A percentile compares a stretch with the other conserved stretches of the same genome.
Conservation (phyloP, 2,888 invertebrate species). For the Spicauda simplicius region DNA sequence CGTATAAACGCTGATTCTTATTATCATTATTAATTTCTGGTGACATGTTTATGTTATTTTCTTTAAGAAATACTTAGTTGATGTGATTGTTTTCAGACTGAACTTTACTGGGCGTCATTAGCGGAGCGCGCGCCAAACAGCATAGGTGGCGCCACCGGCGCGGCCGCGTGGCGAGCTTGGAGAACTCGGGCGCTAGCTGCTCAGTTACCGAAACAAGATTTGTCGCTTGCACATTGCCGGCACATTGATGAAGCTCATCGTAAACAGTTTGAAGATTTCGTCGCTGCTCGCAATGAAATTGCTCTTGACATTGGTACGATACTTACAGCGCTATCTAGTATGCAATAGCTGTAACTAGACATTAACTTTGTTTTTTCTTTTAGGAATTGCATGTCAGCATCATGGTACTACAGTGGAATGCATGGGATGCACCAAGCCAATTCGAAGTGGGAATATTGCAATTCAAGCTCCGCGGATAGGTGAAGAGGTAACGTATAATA, state of each 20-base stretch:
- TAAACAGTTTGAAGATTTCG: slow-evolving; percentile 96
- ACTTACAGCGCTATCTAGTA: slow-evolving; percentile 55
- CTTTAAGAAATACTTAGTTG: no score
- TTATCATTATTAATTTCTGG: no score
- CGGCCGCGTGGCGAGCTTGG: slow-evolving; percentile 76
- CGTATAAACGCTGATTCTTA: no score
- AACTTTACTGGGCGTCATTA: slow-evolving; percentile 96
- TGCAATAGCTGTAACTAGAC: slow-evolving; percentile 44
- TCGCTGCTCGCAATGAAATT: slow-evolving; percentile 96
- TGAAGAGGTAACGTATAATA: slow-evolving; percentile 74
- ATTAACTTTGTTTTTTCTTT: slow-evolving; percentile 45
- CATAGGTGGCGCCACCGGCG: slow-evolving; percentile 70
- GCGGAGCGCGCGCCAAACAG: slow-evolving; percentile 86
- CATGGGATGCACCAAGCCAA: slow-evolving; percentile 91
- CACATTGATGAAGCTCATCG: slow-evolving; percentile 92
- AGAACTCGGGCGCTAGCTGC: slow-evolving; percentile 87
- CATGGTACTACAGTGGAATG: slow-evolving; percentile 87
- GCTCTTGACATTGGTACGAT: slow-evolving; percentile 95
- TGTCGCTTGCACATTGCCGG: slow-evolving; percentile 94
- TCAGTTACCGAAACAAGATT: slow-evolving; percentile 97
- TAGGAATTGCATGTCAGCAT: slow-evolving; percentile 87
- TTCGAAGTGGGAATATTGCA: slow-evolving; percentile 92
- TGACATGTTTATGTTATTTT: no score
- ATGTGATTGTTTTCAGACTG: slow-evolving; percentile 86
- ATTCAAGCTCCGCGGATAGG: slow-evolving; percentile 94